Percentiles rank a stretch among this genome's conserved stretches.
Conservation (phyloP, 2,113 vertebrate species). For the Coregonus clupeaformis region DNA sequence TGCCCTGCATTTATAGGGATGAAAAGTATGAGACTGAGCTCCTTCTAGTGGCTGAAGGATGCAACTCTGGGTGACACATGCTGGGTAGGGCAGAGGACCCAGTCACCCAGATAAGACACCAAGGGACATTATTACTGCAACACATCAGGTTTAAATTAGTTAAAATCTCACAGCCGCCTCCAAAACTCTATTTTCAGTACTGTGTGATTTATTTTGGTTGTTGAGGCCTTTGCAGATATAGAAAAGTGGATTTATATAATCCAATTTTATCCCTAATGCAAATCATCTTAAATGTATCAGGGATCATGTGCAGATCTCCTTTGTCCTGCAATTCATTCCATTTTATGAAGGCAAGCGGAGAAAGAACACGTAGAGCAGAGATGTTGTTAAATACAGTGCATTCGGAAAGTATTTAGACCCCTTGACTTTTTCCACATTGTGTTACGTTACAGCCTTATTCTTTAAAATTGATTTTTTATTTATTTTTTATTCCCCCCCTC, state of each 20-base stretch:
- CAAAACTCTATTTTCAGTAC: slow-evolving; percentile 18
- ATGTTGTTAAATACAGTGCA: too few relatives aligned
- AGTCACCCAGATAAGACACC: too few relatives aligned
- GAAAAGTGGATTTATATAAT: slow-evolving; percentile 71
- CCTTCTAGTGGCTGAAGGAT: slow-evolving; percentile 9
- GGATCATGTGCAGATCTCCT: not conserved
- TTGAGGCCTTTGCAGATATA: slow-evolving; percentile 40
- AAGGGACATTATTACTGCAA: too few relatives aligned
- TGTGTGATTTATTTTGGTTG: slow-evolving; percentile 26
- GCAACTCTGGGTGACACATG: not conserved
- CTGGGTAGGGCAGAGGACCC: too few relatives aligned
- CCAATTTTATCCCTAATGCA: slow-evolving; percentile 66
- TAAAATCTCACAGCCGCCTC: not conserved
- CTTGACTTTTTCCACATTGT: too few relatives aligned
- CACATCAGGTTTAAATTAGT: too few relatives aligned
- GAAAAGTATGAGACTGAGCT: not conserved
- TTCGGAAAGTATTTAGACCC: too few relatives aligned
- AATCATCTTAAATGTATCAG: slow-evolving; percentile 59
- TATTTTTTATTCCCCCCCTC: too few relatives aligned
- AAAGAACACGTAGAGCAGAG: too few relatives aligned
- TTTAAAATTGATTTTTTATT: too few relatives aligned
- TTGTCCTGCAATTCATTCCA: not conserved
- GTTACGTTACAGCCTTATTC: too few relatives aligned
- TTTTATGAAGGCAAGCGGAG: too few relatives aligned
- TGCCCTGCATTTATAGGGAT: not conserved